Percentiles rank a stretch among this genome's conserved stretches.
Evolutionary conservation across 2,113 vertebrate species (phyloP).

Genomic region (Gorilla gorilla): DNA sequence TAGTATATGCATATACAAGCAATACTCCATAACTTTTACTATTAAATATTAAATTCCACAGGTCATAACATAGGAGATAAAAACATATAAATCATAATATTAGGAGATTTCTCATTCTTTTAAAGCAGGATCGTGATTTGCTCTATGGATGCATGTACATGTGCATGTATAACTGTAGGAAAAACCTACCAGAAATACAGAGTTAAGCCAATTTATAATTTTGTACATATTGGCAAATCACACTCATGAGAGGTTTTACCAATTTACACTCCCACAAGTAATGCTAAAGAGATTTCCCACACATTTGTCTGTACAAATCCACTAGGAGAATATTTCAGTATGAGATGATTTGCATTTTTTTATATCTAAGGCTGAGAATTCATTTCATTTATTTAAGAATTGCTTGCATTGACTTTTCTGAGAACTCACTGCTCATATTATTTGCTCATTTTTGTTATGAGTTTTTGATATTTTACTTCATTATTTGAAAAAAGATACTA

Average conservation of each 20-base stretch:
- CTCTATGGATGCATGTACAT: not conserved
- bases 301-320: not conserved
- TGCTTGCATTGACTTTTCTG: not conserved
- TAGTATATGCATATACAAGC: not conserved
- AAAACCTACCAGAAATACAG: not conserved
- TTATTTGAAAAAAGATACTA: not conserved
- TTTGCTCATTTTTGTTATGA: not conserved
- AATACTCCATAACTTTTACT: not conserved
- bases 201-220: not conserved
- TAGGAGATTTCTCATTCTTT: not conserved
- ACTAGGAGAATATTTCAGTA: not conserved
- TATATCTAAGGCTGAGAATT: not conserved
- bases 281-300: not conserved
- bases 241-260: not conserved
- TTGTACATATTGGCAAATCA: not conserved
- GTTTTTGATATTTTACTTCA: not conserved
- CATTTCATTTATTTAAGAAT: not conserved
- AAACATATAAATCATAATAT: no score
- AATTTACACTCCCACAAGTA: not conserved
- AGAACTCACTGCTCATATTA: not conserved
- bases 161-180: not conserved
- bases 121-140: not conserved
- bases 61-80: not conserved
- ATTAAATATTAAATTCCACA: not conserved
- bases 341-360: not conserved